Evolutionary conservation across 2,113 vertebrate species (phyloP).

Genomic region (Ia io): DNA sequence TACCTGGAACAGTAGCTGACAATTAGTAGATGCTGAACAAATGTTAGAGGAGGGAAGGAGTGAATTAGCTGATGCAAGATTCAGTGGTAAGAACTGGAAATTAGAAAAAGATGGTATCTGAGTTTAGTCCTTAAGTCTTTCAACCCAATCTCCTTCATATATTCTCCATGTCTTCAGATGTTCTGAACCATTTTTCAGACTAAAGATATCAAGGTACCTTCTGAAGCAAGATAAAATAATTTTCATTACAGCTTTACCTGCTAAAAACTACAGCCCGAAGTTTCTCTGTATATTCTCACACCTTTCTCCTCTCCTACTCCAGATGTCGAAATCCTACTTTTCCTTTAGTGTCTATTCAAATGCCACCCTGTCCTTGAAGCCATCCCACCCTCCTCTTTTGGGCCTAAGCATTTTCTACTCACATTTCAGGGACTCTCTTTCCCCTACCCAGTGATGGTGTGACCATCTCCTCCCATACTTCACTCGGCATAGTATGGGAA

Average conservation of each 20-base stretch:
- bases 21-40: background rate
- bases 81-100: background rate
- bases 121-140: background rate
- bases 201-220: background rate
- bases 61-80: background rate
- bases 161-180: background rate
- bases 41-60: background rate
- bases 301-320: background rate
- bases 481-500: background rate
- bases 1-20: rapidly evolving
- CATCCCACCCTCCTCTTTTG: background rate
- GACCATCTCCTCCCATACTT: background rate
- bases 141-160: background rate
- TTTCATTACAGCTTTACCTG: background rate
- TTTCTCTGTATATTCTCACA: background rate
- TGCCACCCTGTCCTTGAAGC: background rate
- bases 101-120: background rate
- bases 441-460: background rate
- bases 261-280: background rate
- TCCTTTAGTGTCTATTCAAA: background rate
- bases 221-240: background rate
- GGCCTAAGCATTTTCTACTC: background rate
- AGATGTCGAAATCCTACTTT: background rate
- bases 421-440: background rate
- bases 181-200: background rate